Percentiles rank a stretch among this genome's conserved stretches.
These are phyloP conservation scores for Smutsia temminckii DNA, from an alignment of 2,797 vertebrate species.

Conservation along the genomic window DNA sequence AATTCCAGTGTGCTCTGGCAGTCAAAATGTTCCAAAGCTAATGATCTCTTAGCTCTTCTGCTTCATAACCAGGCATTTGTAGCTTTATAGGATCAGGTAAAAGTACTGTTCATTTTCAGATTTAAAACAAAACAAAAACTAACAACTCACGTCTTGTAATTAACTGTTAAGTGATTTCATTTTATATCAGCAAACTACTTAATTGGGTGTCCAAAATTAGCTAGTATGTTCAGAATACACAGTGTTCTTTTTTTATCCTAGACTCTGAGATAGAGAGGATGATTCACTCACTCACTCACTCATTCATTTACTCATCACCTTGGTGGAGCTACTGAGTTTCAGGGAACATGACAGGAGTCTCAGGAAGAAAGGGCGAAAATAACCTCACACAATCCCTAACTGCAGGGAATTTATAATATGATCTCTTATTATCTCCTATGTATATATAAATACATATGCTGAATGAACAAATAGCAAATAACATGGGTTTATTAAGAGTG, in stretches of 20 bases:
- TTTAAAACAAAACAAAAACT: not conserved
- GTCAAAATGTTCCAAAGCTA: not conserved
- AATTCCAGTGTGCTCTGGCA: not conserved
- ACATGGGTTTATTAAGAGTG: not conserved
- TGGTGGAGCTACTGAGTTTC: not conserved
- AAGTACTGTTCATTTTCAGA: not conserved
- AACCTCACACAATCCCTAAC: accelerated
- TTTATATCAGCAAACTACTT: not conserved
- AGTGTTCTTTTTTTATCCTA: not conserved
- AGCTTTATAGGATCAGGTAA: not conserved
- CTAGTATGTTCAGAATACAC: not conserved
- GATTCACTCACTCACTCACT: not conserved
- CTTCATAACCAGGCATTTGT: not conserved
- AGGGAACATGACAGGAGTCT: no score
- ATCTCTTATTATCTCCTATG: not conserved
- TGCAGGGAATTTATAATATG: not conserved
- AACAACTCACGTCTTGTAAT: not conserved
- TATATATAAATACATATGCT: no score
- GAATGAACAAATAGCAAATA: not conserved
- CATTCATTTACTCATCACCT: not conserved
- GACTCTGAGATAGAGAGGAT: not conserved
- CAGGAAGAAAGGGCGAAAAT: not conserved
- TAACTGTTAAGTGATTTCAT: not conserved
- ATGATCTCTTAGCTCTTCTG: not conserved
- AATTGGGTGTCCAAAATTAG: not conserved